Base-by-base conservation (phyloP, 2,797 vertebrate genomes). In the Rhynchotus rufescens region DNA sequence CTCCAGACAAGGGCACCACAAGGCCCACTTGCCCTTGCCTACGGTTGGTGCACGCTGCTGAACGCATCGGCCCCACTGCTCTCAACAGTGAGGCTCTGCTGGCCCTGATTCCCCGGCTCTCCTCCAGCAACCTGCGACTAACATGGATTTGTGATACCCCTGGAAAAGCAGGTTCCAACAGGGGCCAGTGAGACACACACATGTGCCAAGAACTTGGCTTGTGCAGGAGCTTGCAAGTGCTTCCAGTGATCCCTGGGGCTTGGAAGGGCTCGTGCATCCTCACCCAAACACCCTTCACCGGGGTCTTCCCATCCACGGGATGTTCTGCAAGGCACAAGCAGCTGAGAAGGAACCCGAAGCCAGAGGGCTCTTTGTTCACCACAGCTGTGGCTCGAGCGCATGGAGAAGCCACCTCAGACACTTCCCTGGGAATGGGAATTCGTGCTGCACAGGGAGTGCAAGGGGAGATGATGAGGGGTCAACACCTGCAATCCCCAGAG, bases 291-390 rank as follows among this genome's bases (percentile, higher is more conserved):
- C 26, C 5, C 28, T 23, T 2, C 0, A 28, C 38, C 6, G 0
- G 51, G 15, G 3, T 49, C 23, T 30, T 45, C 52, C 65, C 62
- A 42, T 51, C n/a, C 1, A 0, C 0, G 0, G 60, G 32, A 34
- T n/a, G 17, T 44, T 38, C 26, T 15, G 4, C 0, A 0, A 5
- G 28, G 42, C 1, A 3, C 12, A 6, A 67, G 26, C 0, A 1
- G 32, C 56, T 6, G 69, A 76, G 44, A 72, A 20, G 25, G 66
- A 68, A 51, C 12, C 32, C 1, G 0, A 17, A 42, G 15, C 44
- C 49, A 0, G 1, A 60, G 44, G 36, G 40, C 28, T 74, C 57
- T 66, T 17, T 21, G 32, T 52, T 54, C 52, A 25, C 9, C 0
- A 1, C 19, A 23, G 23, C 45, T 3, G 13, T 47, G 52, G 23